Evolutionary conservation across 2,113 vertebrate species (phyloP), one percentile per base, ranked within the genome.

Genomic region (Chaetodon trifascialis): DNA sequence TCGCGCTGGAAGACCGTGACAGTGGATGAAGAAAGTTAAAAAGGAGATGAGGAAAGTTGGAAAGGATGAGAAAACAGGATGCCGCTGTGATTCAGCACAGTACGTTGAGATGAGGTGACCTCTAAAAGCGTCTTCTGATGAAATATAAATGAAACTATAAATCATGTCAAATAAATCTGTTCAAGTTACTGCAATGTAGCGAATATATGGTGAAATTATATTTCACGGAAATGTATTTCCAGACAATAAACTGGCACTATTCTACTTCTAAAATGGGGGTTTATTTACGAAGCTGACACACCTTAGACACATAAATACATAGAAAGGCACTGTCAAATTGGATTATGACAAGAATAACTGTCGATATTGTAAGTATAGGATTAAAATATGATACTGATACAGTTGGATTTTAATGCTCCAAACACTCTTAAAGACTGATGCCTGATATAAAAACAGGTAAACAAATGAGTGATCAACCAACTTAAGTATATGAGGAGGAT

Each of bases 401-500:
- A 49, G 30, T 76, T 66, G 44, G 62, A 23, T 85, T 82, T 74
- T 15, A 75, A n/a, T 34, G 80, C 62, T 65, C 36, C 38, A 70
- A 55, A 44, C 60, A 54, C 23, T 54, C 44, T 21, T 49, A 47
- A 64, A 84, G 71, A 82, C 60, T 64, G 59, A 89, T 78, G 78
- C 60, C 42, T 66, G 34, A 54, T 36, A 75, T 65, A 79, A 74
- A 63, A 74, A 36, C 47, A 25, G 42, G 10, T 60, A 64, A 78
- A 66, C 75, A 84, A 86, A 89, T 58, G 78, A 84, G 68, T 75
- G 79, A 84, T 86, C 79, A 69, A 66, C 68, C 72, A 69, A 63
- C 60, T 80, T 77, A 68, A 71, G 58, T 71, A 85, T 81, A 77
- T 74, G 75, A 73, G 76, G 49, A 79, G 64, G 84, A 84, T 88